Percentiles rank a stretch among this genome's conserved stretches.
Evolutionary conservation across 2,113 vertebrate genomes (phyloP).

Genomic region (Martes martes): DNA sequence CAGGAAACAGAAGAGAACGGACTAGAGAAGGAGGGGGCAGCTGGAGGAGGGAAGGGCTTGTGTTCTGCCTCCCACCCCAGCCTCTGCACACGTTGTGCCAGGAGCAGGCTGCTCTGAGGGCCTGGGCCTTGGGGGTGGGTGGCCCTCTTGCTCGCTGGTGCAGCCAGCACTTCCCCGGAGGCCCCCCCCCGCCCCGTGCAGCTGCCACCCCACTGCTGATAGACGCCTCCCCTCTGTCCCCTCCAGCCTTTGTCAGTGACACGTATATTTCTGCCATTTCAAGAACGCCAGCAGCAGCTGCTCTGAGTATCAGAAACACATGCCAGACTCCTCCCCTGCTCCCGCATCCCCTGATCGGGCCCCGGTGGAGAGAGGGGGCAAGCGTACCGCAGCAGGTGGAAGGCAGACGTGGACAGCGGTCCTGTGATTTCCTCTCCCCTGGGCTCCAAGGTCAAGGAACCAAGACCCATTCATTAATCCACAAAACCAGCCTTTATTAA

Average conservation of each 20-base stretch:
- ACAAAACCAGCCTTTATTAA: not conserved
- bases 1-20: not conserved
- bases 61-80: not conserved
- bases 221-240: not conserved
- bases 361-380: not conserved
- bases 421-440: not conserved
- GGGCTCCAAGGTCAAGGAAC: not conserved
- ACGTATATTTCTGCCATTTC: not conserved
- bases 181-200: rapidly evolving
- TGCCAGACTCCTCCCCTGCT: not conserved
- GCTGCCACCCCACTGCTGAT: not conserved
- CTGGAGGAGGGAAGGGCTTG: not conserved
- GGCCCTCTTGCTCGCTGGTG: rapidly evolving
- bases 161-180: not conserved
- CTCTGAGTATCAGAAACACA: not conserved
- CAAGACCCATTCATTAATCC: not conserved
- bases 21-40: not conserved
- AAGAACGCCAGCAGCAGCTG: not conserved
- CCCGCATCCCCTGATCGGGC: no score
- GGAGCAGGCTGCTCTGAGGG: no score
- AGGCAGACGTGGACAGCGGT: rapidly evolving
- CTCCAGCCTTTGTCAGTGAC: not conserved
- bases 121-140: not conserved
- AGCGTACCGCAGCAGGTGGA: not conserved
- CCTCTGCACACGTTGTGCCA: rapidly evolving